Conservation (phyloP, 2,888 invertebrate species). For the Diaperis boleti region DNA sequence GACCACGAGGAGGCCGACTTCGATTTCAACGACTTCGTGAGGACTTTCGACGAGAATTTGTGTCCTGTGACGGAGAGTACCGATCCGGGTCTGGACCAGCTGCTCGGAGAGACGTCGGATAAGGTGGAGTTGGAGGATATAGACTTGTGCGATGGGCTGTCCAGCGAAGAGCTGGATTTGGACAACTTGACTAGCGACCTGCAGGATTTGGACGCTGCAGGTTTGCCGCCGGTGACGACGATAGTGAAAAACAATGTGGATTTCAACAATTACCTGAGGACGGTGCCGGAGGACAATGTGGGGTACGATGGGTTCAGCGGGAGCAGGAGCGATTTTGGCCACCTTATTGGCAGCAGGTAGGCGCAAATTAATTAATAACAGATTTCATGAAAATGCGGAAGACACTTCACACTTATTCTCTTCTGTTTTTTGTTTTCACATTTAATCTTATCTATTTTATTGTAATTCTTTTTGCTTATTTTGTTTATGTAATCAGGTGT, state of each 20-base stretch:
- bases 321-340: constrained; percentile 57
- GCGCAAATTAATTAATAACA: too few relatives aligned
- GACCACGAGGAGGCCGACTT: constrained; percentile 49
- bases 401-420: too few relatives aligned
- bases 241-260: constrained; percentile 58
- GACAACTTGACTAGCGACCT: constrained; percentile 52
- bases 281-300: constrained; percentile 44
- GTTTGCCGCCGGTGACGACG: constrained; percentile 57
- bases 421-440: too few relatives aligned
- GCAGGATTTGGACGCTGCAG: constrained; percentile 45
- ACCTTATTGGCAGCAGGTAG: constrained; percentile 54
- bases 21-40: constrained; percentile 61
- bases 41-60: constrained; percentile 58
- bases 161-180: constrained; percentile 56
- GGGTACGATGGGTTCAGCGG: neutral
- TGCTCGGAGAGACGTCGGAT: constrained; percentile 53
- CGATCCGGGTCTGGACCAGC: constrained; percentile 48
- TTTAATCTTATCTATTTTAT: too few relatives aligned
- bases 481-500: too few relatives aligned
- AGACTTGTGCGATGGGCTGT: constrained; percentile 57
- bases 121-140: constrained; percentile 55
- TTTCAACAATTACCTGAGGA: constrained; percentile 60
- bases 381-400: too few relatives aligned
- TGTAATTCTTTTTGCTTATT: too few relatives aligned
- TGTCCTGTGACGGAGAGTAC: constrained; percentile 35